These are phyloP conservation scores for Apostichopus leukothele DNA, from an alignment of 53 echinoderm and acorn worm species.

Conservation along the genomic window DNA sequence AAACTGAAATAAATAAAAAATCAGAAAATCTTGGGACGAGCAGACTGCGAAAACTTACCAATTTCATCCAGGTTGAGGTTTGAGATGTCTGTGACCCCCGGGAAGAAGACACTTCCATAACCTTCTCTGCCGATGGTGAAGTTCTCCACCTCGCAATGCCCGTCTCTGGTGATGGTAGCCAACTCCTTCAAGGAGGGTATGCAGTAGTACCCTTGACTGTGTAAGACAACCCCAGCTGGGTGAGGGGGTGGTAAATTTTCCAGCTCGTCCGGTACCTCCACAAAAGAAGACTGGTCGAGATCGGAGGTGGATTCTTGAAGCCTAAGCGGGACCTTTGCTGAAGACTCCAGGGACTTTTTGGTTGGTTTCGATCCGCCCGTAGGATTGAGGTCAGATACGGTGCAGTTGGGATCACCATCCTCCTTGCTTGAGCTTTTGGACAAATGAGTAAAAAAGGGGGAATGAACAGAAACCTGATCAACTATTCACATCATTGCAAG, in stretches of 20 bases:
- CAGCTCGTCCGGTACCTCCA: constrained; percentile 56
- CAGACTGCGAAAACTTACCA: constrained; percentile 48
- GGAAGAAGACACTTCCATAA: constrained; percentile 98
- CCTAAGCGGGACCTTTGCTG: constrained; percentile 21
- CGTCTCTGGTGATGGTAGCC: constrained; percentile 62
- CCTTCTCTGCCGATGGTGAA: constrained; percentile 80
- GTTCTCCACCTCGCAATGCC: constrained; percentile 71
- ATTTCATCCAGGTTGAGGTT: constrained; percentile 92
- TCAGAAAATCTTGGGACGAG: no score
- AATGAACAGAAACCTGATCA: no score
- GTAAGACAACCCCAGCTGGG: constrained; percentile 76
- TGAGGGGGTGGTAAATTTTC: constrained; percentile 82
- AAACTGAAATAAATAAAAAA: no score
- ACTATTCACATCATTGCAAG: no score
- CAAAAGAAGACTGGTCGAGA: constrained; percentile 65
- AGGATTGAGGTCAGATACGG: constrained; percentile 74
- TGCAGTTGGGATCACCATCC: constrained; percentile 78
- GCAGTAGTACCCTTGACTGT: constrained; percentile 79
- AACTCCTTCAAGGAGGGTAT: constrained; percentile 84
- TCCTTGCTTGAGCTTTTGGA: background rate
- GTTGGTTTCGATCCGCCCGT: constrained; percentile 44
- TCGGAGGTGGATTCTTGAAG: constrained; percentile 59
- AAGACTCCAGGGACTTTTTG: constrained; percentile 32
- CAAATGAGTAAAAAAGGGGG: no score
- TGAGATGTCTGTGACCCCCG: constrained; percentile 72